Percentiles rank a stretch among this genome's conserved stretches.
Evolutionary conservation across 1,140 invertebrate genomes (phyloP).

Genomic region (Cherax destructor): DNA sequence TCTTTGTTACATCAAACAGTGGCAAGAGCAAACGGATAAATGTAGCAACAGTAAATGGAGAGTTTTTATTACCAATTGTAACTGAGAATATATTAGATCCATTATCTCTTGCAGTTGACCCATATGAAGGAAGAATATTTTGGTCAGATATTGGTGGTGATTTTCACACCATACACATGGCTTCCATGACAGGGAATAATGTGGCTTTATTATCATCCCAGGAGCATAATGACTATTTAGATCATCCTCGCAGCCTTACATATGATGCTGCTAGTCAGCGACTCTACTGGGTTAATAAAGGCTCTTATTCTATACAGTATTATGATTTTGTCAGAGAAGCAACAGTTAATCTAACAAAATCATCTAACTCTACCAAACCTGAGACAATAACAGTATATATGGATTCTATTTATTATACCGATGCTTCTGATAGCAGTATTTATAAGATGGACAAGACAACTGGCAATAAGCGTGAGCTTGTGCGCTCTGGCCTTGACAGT

Average conservation of each 20-base stretch:
- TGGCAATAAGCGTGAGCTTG: constrained; percentile 73
- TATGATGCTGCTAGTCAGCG: constrained; percentile 80
- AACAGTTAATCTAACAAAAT: constrained; percentile 75
- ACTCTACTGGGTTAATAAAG: constrained; percentile 82
- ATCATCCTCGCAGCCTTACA: constrained; percentile 78
- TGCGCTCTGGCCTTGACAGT: constrained; percentile 22
- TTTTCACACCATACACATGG: constrained; percentile 79
- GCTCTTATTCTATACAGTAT: constrained; percentile 79
- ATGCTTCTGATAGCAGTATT: constrained; percentile 79
- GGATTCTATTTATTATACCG: constrained; percentile 80
- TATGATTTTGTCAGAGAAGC: constrained; percentile 78
- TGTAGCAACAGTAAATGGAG: constrained; percentile 84
- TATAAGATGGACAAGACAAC: constrained; percentile 78
- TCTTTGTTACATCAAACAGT: constrained; percentile 63
- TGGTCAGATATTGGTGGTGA: constrained; percentile 77
- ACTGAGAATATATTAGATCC: constrained; percentile 74
- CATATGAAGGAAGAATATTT: constrained; percentile 81
- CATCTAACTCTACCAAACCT: constrained; percentile 72
- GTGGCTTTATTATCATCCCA: constrained; percentile 76
- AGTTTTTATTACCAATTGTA: constrained; percentile 80
- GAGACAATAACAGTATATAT: constrained; percentile 80
- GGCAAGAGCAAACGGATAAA: constrained; percentile 78
- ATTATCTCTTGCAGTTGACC: constrained; percentile 82
- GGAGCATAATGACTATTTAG: constrained; percentile 72
- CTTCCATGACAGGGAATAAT: constrained; percentile 82